A percentile compares a stretch with the other conserved stretches of the same genome.
phyloP scores from a whole-genome alignment of 2,888 invertebrate species.

The Melinaea menophilus region DNA sequence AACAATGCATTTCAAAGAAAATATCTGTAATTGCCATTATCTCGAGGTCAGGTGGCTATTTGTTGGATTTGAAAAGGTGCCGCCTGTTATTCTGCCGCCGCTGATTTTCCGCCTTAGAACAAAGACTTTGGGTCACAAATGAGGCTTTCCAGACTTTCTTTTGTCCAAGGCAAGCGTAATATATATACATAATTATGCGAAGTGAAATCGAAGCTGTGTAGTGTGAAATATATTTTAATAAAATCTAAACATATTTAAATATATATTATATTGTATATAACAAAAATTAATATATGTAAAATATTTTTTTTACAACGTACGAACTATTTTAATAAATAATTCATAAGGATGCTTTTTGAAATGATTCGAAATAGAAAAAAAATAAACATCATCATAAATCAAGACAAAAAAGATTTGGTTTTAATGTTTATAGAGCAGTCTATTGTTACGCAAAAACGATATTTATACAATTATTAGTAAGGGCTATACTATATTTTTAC shows the following conservation, averaged over 20 bases:
- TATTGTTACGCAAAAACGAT: too few species aligned
- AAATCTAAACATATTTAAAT: slow-evolving; percentile 1
- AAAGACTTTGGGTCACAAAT: slow-evolving; percentile 51
- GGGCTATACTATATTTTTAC: too few species aligned
- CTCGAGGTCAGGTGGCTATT: slow-evolving; percentile 52
- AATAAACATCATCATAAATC: too few species aligned
- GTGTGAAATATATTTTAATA: neutral
- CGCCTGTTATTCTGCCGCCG: slow-evolving; percentile 48
- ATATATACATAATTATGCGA: slow-evolving; percentile 14
- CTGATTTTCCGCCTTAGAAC: slow-evolving; percentile 59
- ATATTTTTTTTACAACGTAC: too few species aligned
- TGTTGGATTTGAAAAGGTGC: slow-evolving; percentile 53
- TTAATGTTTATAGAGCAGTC: too few species aligned
- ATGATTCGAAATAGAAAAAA: too few species aligned
- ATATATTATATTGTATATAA: slow-evolving; percentile 18
- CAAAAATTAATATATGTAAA: too few species aligned
- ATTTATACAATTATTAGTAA: too few species aligned
- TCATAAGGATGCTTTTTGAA: too few species aligned
- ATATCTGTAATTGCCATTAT: slow-evolving; percentile 56
- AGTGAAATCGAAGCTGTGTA: slow-evolving; percentile 8
- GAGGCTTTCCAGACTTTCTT: slow-evolving; percentile 46
- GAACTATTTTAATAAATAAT: too few species aligned
- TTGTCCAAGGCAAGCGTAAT: slow-evolving; percentile 36
- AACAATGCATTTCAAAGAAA: slow-evolving; percentile 55
- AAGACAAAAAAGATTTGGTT: too few species aligned